These are phyloP conservation scores for Coranthus polyacanthus DNA, from an alignment of 2,797 vertebrate genomes.

Conservation along the genomic window DNA sequence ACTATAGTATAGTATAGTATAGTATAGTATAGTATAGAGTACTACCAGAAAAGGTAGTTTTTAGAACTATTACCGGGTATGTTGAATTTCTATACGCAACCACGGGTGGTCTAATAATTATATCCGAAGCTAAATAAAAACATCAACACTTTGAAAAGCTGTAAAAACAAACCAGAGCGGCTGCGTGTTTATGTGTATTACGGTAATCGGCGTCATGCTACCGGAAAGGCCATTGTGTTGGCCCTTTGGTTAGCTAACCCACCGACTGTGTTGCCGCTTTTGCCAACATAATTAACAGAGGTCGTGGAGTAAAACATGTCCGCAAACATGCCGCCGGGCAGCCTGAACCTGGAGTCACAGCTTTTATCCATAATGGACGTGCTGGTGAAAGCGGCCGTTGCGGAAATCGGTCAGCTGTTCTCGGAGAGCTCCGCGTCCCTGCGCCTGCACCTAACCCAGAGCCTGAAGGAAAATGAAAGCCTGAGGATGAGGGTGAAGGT, in stretches of 20 bases:
- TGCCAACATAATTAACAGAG: not conserved
- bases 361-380: constrained; percentile 82
- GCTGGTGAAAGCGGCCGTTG: constrained; percentile 79
- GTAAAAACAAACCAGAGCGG: too few species aligned
- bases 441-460: constrained; percentile 76
- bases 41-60: too few species aligned
- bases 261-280: not conserved
- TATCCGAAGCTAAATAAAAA: too few species aligned
- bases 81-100: too few species aligned
- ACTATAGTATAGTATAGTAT: too few species aligned
- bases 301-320: constrained; percentile 56
- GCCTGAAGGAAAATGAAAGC: constrained; percentile 80
- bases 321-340: constrained; percentile 59
- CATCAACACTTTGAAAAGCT: too few species aligned
- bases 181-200: constrained; percentile 50
- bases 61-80: too few species aligned
- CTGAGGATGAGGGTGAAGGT: constrained; percentile 80
- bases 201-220: constrained; percentile 65
- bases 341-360: constrained; percentile 76
- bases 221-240: constrained; percentile 66
- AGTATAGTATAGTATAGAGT: too few species aligned
- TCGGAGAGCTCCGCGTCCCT: constrained; percentile 75
- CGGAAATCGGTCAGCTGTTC: constrained; percentile 81
- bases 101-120: too few species aligned
- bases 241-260: constrained; percentile 35